A percentile compares a stretch with the other conserved stretches of the same genome.
Conservation (phyloP, 2,797 vertebrate species). For the Amblyraja radiata region DNA sequence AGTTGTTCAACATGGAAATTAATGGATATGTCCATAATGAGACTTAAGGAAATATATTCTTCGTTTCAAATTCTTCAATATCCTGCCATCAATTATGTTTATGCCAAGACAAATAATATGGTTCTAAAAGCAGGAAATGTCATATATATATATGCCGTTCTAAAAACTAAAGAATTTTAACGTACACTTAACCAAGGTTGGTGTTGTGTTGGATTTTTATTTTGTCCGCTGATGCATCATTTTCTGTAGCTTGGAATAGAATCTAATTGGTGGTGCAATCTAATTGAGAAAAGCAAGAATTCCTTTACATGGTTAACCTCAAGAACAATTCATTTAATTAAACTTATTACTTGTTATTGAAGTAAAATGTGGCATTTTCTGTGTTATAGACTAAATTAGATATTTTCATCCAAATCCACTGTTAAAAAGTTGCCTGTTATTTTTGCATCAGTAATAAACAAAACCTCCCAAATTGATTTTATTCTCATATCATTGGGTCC, state of each 20-base stretch:
- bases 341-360: background rate
- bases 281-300: background rate
- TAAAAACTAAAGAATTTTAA: background rate
- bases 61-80: background rate
- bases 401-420: background rate
- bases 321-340: background rate
- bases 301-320: background rate
- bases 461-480: background rate
- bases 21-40: too few species aligned
- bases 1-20: background rate
- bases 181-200: background rate
- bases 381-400: background rate
- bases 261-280: background rate
- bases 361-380: background rate
- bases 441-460: background rate
- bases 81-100: background rate
- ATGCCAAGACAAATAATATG: background rate
- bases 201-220: background rate
- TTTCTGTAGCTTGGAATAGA: background rate
- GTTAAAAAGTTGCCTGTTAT: background rate
- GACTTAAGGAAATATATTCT: slow-evolving; percentile 16
- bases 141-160: background rate
- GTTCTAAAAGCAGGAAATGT: background rate
- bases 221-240: background rate
- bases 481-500: background rate